Conservation (phyloP, 37 sponge, comb jelly and placozoan genomes). For the Spongia lamella region DNA sequence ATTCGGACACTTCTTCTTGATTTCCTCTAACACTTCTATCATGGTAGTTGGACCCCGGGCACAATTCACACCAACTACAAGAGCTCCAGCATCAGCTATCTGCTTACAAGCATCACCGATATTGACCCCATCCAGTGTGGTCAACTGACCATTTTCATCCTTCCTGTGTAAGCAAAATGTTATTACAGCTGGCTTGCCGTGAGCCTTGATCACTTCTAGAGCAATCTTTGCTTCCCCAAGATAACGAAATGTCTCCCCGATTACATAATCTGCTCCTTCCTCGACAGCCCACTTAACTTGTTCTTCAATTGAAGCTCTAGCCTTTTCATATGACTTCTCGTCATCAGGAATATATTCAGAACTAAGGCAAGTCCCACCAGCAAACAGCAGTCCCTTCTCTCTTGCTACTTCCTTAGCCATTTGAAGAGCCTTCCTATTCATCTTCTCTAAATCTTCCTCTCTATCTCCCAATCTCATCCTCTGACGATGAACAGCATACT, state of each 20-base stretch:
- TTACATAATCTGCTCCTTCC: conserved; percentile 13
- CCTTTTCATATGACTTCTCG: conserved; percentile 1
- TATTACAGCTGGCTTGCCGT: conserved; percentile 13
- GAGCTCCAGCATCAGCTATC: conserved; percentile 48
- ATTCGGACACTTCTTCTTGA: conserved; percentile 41
- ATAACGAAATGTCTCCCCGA: conserved; percentile 9
- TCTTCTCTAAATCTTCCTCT: conserved; percentile 53
- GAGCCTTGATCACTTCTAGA: conserved; percentile 9
- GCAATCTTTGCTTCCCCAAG: conserved; percentile 12
- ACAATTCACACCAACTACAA: conserved; percentile 54
- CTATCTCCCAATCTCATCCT: conserved; percentile 40
- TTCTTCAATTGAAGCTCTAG: conserved; percentile 45
- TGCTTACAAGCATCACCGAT: conserved; percentile 35
- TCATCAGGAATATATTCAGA: not conserved
- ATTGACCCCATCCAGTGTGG: conserved; percentile 30
- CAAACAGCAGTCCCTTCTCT: conserved; percentile 44
- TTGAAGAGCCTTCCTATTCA: conserved; percentile 48
- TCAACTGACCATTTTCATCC: not conserved
- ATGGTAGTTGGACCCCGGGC: conserved; percentile 45
- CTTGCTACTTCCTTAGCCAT: conserved; percentile 58
- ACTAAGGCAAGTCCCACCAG: conserved; percentile 31
- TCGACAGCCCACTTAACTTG: conserved; percentile 60
- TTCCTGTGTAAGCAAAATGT: not conserved
- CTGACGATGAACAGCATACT: conserved; percentile 57
- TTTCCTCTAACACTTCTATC: conserved; percentile 47